These are phyloP conservation scores for Himalopsyche kuldschensis DNA, from an alignment of 2,888 invertebrate genomes.

Conservation along the genomic window DNA sequence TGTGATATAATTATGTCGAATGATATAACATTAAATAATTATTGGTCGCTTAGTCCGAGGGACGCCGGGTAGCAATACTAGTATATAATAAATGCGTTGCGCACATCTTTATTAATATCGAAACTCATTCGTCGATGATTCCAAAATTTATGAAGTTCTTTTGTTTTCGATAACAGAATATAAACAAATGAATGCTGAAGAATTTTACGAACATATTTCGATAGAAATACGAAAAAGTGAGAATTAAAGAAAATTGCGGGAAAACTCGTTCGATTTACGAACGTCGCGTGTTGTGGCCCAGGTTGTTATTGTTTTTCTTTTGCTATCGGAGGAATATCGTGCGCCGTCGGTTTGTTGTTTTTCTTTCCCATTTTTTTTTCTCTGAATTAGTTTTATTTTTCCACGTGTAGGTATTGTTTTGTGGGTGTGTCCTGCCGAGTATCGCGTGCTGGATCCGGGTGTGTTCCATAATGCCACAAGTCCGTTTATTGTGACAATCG, in stretches of 20 bases:
- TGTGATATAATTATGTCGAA: no score
- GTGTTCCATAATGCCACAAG: not conserved
- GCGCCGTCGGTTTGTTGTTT: not conserved
- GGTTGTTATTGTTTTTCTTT: not conserved
- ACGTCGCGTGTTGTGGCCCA: not conserved
- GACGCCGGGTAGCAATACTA: no score
- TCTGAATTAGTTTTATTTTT: not conserved
- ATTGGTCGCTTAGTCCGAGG: no score
- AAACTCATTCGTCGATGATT: no score
- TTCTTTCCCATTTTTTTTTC: not conserved
- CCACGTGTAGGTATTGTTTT: not conserved
- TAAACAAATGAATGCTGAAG: no score
- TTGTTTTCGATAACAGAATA: no score
- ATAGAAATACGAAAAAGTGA: not conserved
- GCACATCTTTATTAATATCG: no score
- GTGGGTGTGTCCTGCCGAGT: not conserved
- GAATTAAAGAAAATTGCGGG: not conserved
- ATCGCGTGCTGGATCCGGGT: not conserved
- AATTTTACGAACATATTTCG: not conserved
- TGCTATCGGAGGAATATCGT: not conserved
- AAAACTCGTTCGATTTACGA: not conserved
- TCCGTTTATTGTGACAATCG: not conserved
- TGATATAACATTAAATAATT: no score
- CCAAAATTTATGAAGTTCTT: no score
- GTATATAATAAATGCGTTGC: no score